phyloP scores from a whole-genome alignment of 2,888 invertebrate species.

The Amiota communis region DNA sequence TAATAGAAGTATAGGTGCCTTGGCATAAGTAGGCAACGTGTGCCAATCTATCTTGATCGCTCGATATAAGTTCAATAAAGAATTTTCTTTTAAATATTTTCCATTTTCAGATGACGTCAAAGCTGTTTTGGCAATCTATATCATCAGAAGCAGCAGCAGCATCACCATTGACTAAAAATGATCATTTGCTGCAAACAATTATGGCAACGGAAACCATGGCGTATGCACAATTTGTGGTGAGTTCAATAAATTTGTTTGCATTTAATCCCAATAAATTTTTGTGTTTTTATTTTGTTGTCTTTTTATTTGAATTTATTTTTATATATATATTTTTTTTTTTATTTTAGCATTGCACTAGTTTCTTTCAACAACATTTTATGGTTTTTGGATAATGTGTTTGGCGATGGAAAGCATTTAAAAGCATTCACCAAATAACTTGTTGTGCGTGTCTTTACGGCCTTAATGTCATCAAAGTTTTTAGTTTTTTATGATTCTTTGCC shows the following conservation, averaged over 20 bases:
- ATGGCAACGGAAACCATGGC: constrained; percentile 25
- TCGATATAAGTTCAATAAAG: background rate
- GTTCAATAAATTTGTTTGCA: constrained; percentile 34
- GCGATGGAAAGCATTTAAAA: no score
- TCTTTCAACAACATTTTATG: background rate
- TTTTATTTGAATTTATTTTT: background rate
- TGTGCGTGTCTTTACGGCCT: constrained; percentile 25
- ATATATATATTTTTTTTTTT: background rate
- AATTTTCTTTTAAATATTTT: no score
- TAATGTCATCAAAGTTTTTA: constrained; percentile 60
- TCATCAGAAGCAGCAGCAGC: constrained; percentile 30
- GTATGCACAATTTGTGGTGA: constrained; percentile 40
- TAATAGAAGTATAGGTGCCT: no score
- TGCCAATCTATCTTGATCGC: constrained; percentile 10
- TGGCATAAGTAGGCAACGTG: background rate
- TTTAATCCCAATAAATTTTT: no score
- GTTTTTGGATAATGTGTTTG: no score
- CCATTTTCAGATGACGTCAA: constrained; percentile 58
- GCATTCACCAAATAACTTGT: background rate
- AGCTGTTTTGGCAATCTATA: constrained; percentile 38
- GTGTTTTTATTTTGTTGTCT: no score
- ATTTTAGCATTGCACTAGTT: constrained; percentile 4
- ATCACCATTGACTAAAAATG: background rate
- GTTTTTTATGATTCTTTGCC: constrained; percentile 36
- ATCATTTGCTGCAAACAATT: constrained; percentile 30